Base-by-base conservation (phyloP, 30 jellyfish, hydroid and myxozoan genomes). In the Rhopilema esculentum region DNA sequence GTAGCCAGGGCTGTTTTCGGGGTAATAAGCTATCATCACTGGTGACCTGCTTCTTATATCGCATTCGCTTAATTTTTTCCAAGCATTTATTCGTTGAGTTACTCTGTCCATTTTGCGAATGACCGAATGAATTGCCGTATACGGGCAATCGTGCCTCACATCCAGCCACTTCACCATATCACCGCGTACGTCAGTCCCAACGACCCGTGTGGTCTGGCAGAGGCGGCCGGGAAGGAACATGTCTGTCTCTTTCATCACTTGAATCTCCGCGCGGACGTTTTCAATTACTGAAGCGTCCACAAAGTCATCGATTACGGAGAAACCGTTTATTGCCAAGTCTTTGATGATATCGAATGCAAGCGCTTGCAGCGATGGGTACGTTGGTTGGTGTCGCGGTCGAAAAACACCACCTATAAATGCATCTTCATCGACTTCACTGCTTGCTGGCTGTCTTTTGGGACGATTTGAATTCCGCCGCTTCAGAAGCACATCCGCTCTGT, bases 21-120 rank as follows among this genome's bases (percentile, higher is more conserved):
- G 99, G 88, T 96, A 96, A 51, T 96, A 87, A 12, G 99, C 98
- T 25, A 88, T 91, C 99, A 96, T 96, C 20, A 79, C 89, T 2
- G 76, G 83, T 24, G 94, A 74, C 24, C 94, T 53, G 62, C 94
- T 77, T 0, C 80, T 74, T 8, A 86, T 86, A 8, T 64, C 80
- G 69, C 87, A 86, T 78, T 69, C 89, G 22, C 71, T 20, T 66
- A 86, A 31, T 24, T 62, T 31, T 27, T 68, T 67, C 27, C 89
- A 33, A 18, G 63, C 25, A 68, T 84, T 84, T 1, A 84, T 52
- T 1, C 28, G 24, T 27, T 51, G 28, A 21, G 83, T 66, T 4
- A 84, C 27, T n/a, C 64, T 22, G 92, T 69, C 83, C 87, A 72
- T 84, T 17, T 72, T n/a, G 30, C 26, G 73, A 27, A 69, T 85